Percentiles rank a stretch among this genome's conserved stretches.
phyloP scores from a whole-genome alignment of 2,113 vertebrate species.

The Patagioenas fasciata region DNA sequence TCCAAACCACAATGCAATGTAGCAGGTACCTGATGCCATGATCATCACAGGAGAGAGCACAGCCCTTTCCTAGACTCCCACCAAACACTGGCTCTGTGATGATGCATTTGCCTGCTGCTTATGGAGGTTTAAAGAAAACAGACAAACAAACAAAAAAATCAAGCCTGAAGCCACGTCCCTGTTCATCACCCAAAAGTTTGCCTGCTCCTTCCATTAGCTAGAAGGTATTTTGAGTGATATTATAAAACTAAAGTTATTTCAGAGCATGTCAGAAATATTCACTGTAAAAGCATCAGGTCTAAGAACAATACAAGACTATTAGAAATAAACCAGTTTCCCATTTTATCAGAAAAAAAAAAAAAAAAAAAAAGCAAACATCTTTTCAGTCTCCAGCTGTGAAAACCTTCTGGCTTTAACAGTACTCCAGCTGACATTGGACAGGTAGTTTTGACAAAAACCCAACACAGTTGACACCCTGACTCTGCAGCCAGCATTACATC shows the following conservation, averaged over 20 bases:
- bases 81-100: background rate
- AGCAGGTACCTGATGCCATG: background rate
- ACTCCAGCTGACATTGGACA: fast-evolving
- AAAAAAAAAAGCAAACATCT: background rate
- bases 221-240: background rate
- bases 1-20: background rate
- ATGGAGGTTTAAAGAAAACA: background rate
- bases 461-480: background rate
- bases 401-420: background rate
- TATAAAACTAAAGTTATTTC: background rate
- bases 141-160: background rate
- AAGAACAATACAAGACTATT: background rate
- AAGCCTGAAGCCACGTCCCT: background rate
- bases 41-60: background rate
- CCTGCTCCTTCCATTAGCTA: background rate
- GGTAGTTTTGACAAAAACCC: background rate
- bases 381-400: background rate
- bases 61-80: background rate
- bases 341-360: background rate
- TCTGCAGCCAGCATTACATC: fast-evolving
- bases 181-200: background rate
- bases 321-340: background rate
- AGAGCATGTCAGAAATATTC: background rate
- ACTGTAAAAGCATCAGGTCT: background rate
- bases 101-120: background rate